Base-by-base conservation (phyloP, 2,113 vertebrate genomes). In the Protobothrops mucrosquamatus region DNA sequence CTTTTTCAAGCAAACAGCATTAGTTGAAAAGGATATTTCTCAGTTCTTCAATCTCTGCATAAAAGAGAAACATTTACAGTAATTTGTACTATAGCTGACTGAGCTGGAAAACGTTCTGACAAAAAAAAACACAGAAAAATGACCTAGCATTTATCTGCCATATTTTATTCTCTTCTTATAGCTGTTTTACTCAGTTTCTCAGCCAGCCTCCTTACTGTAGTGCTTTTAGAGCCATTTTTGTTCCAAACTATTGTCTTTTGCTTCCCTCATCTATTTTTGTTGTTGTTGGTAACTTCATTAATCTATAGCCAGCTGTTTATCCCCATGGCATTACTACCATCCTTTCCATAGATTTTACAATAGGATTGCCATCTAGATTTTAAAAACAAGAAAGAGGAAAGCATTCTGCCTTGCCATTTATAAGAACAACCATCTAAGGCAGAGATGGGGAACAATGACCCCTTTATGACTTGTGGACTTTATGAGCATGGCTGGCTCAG, bases 401-500 rank as follows among this genome's bases (percentile, higher is more conserved):
- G 59, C 23, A 69, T 94, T 92, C 81, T 64, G 90, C 4, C 15
- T 81, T 93, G 39, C 89, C 11, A 24, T 34, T 93, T 91, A 11
- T 26, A 91, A 91, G 89, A 95, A 95, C 86, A 88, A 91, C 2
- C 48, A 9, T 81, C 74, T 39, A 81, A 81, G 74, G 34, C 18
- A 39, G 7, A 20, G 6, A 6, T 22, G 3, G 15, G 15, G 15
- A 81, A 81, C 3, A 3, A 39, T 81, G 69, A 6, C 69, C n/a
- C 34, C 0, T 39, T 81, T 39, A 81, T 9, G 69, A 81, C 6
- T 20, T 81, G 34, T 81, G 74, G 34, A 81, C 34, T 81, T 51
- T 51, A 10, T 51, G 48, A 51, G 1, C 34, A 18, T 3, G 6
- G 14, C 5, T 81, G 64, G n/a, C 34, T 20, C 15, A 39, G 69